Base-by-base conservation (phyloP, 2,113 vertebrate genomes). In the Sceloporus undulatus region DNA sequence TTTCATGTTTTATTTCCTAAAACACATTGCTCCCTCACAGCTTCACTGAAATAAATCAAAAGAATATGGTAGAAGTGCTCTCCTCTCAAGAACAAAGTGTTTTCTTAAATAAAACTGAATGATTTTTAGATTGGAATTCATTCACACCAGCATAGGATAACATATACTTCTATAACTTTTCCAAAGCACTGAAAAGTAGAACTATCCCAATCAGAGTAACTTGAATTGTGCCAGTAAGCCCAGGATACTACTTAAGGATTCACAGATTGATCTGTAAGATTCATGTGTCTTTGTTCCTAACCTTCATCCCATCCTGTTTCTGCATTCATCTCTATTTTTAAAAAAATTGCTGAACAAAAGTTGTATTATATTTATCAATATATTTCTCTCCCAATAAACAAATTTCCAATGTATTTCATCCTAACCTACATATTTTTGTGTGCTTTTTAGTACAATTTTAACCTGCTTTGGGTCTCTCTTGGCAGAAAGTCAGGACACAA, bases 31-130 rank as follows among this genome's bases (percentile, higher is more conserved):
- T 81, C 70, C 89, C 83, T 56, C 66, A 76, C 82, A 91, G 77
- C 85, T 85, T 94, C 90, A 93, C 40, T 93, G 94, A 94, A 92
- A 93, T 85, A 81, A 89, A 76, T 25, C 92, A 80, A 85, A 92
- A 92, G 86, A 88, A 83, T 84, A 89, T 89, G 91, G 42, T 7
- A 29, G 38, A 81, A 82, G 52, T 76, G 25, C 34, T 54, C n/a
- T 87, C 4, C 23, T 62, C 38, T 87, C 23, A 56, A 34, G 71
- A 9, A 40, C 5, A 74, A 23, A 40, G 65, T 56, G 87, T 90
- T 92, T 95, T 94, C 91, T 93, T 94, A 90, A 90, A 83, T 71
- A 80, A 86, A 9, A 76, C 27, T 93, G 88, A 94, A 94, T 89
- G 88, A 88, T 78, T 88, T 89, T 81, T 29, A 56, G n/a, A 7